These are phyloP conservation scores for Blennius ocellaris DNA, from an alignment of 2,113 vertebrate genomes.

Conservation along the genomic window DNA sequence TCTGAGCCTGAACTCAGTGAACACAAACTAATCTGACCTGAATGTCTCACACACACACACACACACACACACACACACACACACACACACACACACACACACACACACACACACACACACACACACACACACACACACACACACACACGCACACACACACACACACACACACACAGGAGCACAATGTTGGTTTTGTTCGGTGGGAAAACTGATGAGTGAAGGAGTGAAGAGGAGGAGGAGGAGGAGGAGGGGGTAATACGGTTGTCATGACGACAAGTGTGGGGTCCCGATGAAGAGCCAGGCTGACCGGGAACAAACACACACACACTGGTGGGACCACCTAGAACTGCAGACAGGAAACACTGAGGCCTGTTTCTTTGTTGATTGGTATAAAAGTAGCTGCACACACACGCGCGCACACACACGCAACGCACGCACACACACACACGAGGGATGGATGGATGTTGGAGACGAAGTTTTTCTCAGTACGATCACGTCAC, in stretches of 20 bases:
- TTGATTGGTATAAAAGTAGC: conserved; percentile 50
- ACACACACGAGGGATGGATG: conserved; percentile 21
- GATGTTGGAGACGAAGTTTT: conserved; percentile 16
- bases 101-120: conserved; percentile 40
- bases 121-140: conserved; percentile 24
- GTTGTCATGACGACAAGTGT: conserved; percentile 72
- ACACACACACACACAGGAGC: conserved; percentile 34
- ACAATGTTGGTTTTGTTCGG: conserved; percentile 86
- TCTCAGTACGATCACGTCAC: conserved; percentile 66
- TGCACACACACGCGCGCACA: conserved; percentile 7
- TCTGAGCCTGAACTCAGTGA: conserved; percentile 60
- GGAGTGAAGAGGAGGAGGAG: conserved; percentile 11
- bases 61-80: conserved; percentile 37
- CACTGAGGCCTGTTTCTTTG: conserved; percentile 64
- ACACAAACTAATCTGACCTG: conserved; percentile 80
- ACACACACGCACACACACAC: conserved; percentile 38
- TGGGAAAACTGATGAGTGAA: conserved; percentile 72
- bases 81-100: conserved; percentile 32
- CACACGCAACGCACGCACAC: conserved; percentile 27
- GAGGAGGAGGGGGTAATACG: conserved; percentile 39
- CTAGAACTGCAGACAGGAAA: conserved; percentile 72
- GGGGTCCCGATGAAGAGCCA: conserved; percentile 56
- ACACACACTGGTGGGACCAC: conserved; percentile 60
- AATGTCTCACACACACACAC: conserved; percentile 59
- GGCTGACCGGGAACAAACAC: conserved; percentile 54